Conservation (phyloP, 2,888 invertebrate species). For the Lottia gigantea region DNA sequence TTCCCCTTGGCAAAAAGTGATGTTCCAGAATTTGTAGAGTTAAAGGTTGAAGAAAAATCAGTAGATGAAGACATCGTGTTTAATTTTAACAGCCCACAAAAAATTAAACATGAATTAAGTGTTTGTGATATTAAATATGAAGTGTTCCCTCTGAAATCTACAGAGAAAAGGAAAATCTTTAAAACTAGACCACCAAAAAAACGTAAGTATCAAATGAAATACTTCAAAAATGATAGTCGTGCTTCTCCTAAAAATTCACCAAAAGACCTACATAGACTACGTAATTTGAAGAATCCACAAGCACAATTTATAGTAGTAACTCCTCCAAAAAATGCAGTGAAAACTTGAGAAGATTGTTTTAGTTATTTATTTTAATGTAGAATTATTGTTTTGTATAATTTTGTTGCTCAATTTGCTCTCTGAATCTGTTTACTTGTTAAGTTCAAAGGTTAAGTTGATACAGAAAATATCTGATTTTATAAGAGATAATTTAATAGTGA, state of each 20-base stretch:
- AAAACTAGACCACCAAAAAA: not conserved
- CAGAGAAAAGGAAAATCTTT: not conserved
- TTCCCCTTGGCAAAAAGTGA: not conserved
- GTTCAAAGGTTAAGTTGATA: too few species aligned
- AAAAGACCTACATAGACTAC: too few species aligned
- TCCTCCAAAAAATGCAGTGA: too few species aligned
- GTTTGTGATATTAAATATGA: slow-evolving; percentile 12
- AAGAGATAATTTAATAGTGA: too few species aligned
- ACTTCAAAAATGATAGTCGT: slow-evolving; percentile 6
- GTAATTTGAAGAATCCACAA: too few species aligned
- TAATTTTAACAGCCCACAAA: slow-evolving; percentile 47
- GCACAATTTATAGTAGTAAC: too few species aligned
- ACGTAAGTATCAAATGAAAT: not conserved
- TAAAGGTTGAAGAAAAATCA: not conserved
- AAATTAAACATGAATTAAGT: slow-evolving; percentile 31
- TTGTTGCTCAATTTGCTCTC: too few species aligned
- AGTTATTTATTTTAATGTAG: too few species aligned
- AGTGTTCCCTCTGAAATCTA: not conserved
- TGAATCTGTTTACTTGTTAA: too few species aligned
- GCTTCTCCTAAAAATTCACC: not conserved
- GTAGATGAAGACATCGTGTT: slow-evolving; percentile 44
- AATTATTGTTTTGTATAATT: too few species aligned
- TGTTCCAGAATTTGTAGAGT: not conserved
- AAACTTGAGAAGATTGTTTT: too few species aligned
- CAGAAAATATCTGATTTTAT: too few species aligned